These are phyloP conservation scores for Pygoscelis antarcticus DNA, from an alignment of 2,113 vertebrate genomes.

Conservation along the genomic window DNA sequence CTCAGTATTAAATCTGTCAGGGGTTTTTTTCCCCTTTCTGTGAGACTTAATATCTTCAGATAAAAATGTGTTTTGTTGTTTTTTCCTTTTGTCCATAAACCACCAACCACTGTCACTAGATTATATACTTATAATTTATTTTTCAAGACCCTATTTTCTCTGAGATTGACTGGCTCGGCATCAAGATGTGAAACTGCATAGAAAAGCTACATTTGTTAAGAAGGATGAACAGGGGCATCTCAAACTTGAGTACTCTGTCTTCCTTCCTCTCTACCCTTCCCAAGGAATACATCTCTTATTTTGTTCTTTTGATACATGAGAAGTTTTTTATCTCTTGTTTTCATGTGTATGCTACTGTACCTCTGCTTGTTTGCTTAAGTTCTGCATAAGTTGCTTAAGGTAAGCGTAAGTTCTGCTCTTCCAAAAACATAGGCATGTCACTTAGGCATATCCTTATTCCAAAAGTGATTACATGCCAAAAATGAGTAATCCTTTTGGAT, in stretches of 20 bases:
- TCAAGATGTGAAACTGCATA: background rate
- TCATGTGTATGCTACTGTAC: background rate
- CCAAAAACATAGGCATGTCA: background rate
- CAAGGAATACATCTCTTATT: background rate
- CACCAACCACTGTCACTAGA: background rate
- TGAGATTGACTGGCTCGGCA: background rate
- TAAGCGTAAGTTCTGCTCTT: background rate
- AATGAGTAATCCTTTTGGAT: background rate
- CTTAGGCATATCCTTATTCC: background rate
- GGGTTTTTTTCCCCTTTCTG: background rate
- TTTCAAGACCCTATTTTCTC: background rate
- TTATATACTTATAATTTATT: background rate
- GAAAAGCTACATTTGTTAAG: background rate
- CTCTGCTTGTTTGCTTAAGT: background rate
- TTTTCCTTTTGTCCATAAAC: background rate
- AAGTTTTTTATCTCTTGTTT: background rate
- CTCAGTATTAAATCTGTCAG: background rate
- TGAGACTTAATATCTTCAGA: background rate
- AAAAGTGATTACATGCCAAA: background rate
- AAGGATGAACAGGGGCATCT: background rate
- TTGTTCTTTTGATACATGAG: background rate
- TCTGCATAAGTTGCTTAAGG: too few species aligned
- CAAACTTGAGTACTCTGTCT: background rate
- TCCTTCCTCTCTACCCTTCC: background rate
- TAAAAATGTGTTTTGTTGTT: background rate